Evolutionary conservation across 1,140 invertebrate species (phyloP), one percentile per base, ranked within the genome.

Genomic region (Paraescarpia echinospica): DNA sequence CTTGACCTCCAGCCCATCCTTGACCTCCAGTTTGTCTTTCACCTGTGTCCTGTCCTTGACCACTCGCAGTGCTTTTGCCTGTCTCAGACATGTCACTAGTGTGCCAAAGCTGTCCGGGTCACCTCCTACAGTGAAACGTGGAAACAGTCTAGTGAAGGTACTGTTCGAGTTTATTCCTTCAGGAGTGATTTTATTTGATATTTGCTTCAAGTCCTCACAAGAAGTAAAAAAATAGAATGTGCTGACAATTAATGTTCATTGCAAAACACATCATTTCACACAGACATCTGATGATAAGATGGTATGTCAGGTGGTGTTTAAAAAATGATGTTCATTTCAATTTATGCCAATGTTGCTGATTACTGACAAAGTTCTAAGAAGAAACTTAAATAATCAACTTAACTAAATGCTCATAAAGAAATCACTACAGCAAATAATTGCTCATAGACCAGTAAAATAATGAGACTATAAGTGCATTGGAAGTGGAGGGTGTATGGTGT

Each of bases 31-130:
- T 14, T 12, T 90, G 90, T 41, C 34, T 2, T 41, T 34, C 12
- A 77, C 59, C 59, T 90, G 9, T 22, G 22, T 18, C 34, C 34
- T 90, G 90, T 41, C 34, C 34, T 41, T 34, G 18, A 77, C 59
- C 22, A 77, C 59, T 18, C 59, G 18, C 59, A 77, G 77, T 4
- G 94, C 92, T 92, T 94, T 92, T 9, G 95, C 95, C 91, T 94
- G 93, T 33, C 94, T 93, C 35, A 96, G 92, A 92, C 95, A 96
- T 90, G 94, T 95, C 33, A 96, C 94, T 59, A 96, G 51, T 2
- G 95, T 95, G 51, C 95, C 94, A 35, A 90, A 35, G 41, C 12
- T 92, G 18, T 77, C 59, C 22, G 59, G 14, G 59, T 77, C 59
- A 77, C 33, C 27, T 34, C 35, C 34, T 34, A 14, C 34, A 48